Conservation (phyloP, 1,140 invertebrate genomes). For the Gonioctena quinquepunctata region DNA sequence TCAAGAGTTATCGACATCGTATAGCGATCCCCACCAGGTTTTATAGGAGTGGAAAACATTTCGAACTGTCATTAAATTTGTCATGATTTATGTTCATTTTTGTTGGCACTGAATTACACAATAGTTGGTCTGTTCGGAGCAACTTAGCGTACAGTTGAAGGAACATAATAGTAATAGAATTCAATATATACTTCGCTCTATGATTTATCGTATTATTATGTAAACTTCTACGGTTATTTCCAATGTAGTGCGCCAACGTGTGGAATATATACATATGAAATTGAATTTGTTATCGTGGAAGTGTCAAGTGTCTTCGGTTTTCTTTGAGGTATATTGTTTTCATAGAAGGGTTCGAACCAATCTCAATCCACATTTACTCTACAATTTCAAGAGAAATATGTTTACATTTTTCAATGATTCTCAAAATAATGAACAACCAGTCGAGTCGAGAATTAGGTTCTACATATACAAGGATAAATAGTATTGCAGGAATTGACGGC, state of each 20-base stretch:
- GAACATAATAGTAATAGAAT: not conserved
- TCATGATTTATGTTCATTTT: not conserved
- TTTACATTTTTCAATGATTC: no score
- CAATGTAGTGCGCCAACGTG: not conserved
- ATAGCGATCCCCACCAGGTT: not conserved
- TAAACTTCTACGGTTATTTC: not conserved
- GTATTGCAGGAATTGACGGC: no score
- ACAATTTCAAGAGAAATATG: no score
- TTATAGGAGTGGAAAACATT: not conserved
- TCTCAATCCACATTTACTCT: no score
- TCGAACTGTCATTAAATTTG: not conserved
- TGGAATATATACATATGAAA: not conserved
- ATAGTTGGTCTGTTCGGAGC: not conserved
- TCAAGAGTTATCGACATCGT: no score
- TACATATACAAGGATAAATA: no score
- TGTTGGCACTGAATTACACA: not conserved
- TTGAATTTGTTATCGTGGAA: not conserved
- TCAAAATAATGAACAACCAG: no score
- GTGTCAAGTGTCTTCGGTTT: not conserved
- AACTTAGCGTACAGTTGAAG: not conserved
- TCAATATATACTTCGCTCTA: not conserved
- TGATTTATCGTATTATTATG: not conserved
- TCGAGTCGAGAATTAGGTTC: no score
- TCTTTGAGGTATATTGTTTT: not conserved
- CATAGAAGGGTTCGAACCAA: no score